Percentiles rank a stretch among this genome's conserved stretches.
These are phyloP conservation scores for Epicauta chinensis DNA, from an alignment of 1,140 invertebrate species.

Conservation along the genomic window DNA sequence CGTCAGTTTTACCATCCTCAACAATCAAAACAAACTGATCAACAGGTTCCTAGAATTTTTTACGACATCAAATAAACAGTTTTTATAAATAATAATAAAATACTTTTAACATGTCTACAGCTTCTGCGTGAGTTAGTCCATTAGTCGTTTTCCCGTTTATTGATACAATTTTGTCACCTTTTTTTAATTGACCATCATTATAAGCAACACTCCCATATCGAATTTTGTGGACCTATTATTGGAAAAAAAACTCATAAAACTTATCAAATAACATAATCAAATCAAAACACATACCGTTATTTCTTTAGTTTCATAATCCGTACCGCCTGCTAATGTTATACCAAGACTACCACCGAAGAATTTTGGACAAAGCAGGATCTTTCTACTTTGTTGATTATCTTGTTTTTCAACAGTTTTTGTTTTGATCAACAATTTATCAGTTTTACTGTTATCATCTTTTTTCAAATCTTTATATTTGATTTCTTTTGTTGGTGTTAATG, in stretches of 20 bases:
- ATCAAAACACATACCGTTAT: constrained; percentile 62
- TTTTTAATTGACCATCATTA: constrained; percentile 75
- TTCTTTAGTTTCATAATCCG: constrained; percentile 84
- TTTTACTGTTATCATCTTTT: neutral
- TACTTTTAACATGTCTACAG: constrained; percentile 78
- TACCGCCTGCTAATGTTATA: constrained; percentile 78
- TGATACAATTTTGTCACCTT: constrained; percentile 80
- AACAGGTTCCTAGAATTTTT: constrained; percentile 6
- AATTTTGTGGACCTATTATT: constrained; percentile 73
- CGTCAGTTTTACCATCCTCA: constrained; percentile 7
- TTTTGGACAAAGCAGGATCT: constrained; percentile 41
- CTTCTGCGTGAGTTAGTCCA: constrained; percentile 76
- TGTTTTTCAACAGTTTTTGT: neutral
- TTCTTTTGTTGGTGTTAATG: constrained; percentile 3
- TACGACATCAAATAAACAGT: neutral
- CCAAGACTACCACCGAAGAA: constrained; percentile 70
- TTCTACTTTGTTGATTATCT: neutral
- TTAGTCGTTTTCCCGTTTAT: constrained; percentile 81
- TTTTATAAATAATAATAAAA: constrained; percentile 1
- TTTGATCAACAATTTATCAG: neutral
- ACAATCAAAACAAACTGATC: constrained; percentile 4
- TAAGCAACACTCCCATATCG: constrained; percentile 77
- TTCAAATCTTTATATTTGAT: neutral
- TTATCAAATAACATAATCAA: constrained; percentile 2
- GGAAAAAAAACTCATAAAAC: constrained; percentile 20